These are phyloP conservation scores for Antigone vipio DNA, from an alignment of 2,113 vertebrate species.

Conservation along the genomic window DNA sequence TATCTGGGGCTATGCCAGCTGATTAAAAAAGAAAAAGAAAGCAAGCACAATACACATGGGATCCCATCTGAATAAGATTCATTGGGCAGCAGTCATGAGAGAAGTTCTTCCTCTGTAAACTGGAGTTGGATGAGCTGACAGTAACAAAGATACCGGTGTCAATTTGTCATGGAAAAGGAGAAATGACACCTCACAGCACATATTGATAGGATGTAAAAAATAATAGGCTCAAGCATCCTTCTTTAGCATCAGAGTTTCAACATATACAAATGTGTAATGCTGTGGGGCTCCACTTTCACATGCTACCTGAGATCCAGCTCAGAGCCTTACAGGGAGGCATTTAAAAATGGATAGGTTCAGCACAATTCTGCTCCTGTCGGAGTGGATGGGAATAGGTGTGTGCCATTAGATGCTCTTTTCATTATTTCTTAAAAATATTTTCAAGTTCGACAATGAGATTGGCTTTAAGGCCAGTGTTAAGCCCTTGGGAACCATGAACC, in stretches of 20 bases:
- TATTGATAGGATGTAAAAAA: not conserved
- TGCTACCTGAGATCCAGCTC: not conserved
- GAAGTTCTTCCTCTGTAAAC: not conserved
- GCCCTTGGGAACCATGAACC: not conserved
- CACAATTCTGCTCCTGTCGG: not conserved
- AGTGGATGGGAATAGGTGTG: not conserved
- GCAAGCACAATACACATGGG: not conserved
- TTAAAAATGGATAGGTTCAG: not conserved
- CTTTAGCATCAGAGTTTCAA: not conserved
- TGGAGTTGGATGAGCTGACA: not conserved
- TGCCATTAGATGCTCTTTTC: not conserved
- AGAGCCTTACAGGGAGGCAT: not conserved
- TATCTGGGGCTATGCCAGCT: slow-evolving; percentile 15
- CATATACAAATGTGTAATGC: not conserved
- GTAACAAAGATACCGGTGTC: not conserved
- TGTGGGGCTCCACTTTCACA: not conserved
- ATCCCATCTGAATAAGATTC: not conserved
- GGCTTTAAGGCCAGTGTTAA: not conserved
- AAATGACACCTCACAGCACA: not conserved
- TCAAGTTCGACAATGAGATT: not conserved
- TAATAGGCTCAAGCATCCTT: not conserved
- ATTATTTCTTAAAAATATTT: too few relatives aligned
- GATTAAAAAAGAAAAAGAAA: slow-evolving; percentile 45
- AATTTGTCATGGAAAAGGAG: not conserved
- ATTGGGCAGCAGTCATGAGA: not conserved